Percentiles rank a stretch among this genome's conserved stretches.
phyloP scores from a whole-genome alignment of 2,113 vertebrate species.

The Climacteris rufus region DNA sequence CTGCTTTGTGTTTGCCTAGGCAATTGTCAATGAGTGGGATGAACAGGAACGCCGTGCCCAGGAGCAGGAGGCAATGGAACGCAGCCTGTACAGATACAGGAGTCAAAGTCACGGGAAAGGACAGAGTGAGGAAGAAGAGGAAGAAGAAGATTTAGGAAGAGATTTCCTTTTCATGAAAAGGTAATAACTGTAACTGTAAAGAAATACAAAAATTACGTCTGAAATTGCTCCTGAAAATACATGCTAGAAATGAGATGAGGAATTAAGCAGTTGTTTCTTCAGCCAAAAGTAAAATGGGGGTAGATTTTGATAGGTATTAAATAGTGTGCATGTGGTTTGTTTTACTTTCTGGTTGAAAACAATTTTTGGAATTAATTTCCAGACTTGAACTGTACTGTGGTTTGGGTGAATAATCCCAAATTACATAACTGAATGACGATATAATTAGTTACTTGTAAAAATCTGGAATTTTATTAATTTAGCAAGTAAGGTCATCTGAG shows the following conservation, averaged over 20 bases:
- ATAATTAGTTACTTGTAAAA: neutral
- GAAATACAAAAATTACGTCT: neutral
- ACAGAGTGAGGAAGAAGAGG: constrained; percentile 83
- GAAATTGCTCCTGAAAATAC: neutral
- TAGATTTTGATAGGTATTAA: neutral
- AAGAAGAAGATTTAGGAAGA: constrained; percentile 86
- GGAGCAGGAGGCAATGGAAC: constrained; percentile 79
- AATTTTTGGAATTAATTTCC: neutral
- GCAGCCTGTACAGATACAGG: constrained; percentile 82
- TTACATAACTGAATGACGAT: neutral
- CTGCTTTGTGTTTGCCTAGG: constrained; percentile 66
- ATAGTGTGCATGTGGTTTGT: neutral
- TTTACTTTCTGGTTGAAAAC: neutral
- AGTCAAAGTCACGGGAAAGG: constrained; percentile 75
- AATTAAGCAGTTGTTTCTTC: neutral
- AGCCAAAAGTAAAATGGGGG: neutral
- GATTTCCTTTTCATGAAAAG: constrained; percentile 86
- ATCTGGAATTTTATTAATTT: neutral
- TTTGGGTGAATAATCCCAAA: neutral
- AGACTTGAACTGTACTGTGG: neutral
- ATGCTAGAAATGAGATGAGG: neutral
- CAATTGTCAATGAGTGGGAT: constrained; percentile 91
- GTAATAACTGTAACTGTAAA: constrained; percentile 38
- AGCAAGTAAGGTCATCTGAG: neutral
- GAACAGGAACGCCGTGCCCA: constrained; percentile 82